Percentiles rank a stretch among this genome's conserved stretches.
Conservation (phyloP, 2,113 vertebrate species). For the Nannospalax galili region DNA sequence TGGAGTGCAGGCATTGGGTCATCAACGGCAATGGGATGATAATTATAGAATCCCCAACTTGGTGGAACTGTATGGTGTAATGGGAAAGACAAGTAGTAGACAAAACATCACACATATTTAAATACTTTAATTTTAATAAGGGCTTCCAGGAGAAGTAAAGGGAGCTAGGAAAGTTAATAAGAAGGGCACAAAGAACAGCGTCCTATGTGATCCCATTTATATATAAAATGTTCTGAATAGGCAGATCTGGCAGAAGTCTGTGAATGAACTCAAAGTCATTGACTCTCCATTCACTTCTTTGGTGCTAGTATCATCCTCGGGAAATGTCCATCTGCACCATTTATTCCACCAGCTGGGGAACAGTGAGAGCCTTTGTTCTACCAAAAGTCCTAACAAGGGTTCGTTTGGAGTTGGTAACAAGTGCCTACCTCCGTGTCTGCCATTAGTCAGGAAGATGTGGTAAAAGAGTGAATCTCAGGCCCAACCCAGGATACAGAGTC, state of each 20-base stretch:
- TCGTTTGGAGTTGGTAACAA: background rate
- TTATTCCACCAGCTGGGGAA: background rate
- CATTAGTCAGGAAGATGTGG: background rate
- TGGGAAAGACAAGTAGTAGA: background rate
- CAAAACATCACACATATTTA: background rate
- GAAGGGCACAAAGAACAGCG: background rate
- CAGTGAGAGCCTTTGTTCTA: background rate
- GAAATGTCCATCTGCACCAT: background rate
- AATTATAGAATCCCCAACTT: background rate
- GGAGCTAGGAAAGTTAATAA: background rate
- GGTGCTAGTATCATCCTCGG: background rate
- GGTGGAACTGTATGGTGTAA: background rate
- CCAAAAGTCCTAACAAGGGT: background rate
- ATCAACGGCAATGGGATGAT: background rate
- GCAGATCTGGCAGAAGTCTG: background rate
- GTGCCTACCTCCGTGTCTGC: background rate
- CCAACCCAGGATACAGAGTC: background rate
- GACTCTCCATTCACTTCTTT: background rate
- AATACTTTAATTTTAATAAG: constrained; percentile 17
- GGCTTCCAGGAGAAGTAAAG: background rate
- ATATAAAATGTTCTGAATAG: background rate
- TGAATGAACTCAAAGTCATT: background rate
- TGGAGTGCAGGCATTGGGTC: background rate
- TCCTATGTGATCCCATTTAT: background rate
- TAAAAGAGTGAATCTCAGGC: too few relatives aligned